Conservation (phyloP, 2,888 invertebrate species). For the Luperina nickerlii region DNA sequence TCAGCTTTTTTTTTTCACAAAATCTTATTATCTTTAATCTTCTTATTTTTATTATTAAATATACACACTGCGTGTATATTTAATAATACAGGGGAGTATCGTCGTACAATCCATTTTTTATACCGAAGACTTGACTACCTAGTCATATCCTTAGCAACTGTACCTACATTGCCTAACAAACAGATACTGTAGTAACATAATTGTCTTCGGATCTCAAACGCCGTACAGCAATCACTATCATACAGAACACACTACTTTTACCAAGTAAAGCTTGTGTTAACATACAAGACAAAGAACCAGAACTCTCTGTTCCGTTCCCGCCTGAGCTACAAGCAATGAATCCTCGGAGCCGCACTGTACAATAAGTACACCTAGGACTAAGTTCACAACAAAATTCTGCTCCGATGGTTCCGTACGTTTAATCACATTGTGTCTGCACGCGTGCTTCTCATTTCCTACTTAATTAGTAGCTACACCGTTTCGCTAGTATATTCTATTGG, state of each 20-base stretch:
- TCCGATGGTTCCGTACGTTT: slow-evolving; percentile 45
- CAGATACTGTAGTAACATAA: not conserved
- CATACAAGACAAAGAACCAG: slow-evolving; percentile 25
- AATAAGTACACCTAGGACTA: slow-evolving; percentile 22
- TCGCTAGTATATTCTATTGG: slow-evolving; percentile 21
- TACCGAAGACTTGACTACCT: no score
- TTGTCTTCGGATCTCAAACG: not conserved
- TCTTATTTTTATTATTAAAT: no score
- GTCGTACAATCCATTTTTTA: no score
- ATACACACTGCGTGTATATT: not conserved
- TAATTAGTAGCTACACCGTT: slow-evolving; percentile 48
- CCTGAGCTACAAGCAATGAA: slow-evolving; percentile 18
- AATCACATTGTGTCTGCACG: slow-evolving; percentile 57
- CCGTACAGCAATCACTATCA: not conserved
- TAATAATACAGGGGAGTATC: no score
- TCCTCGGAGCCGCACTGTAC: slow-evolving; percentile 9
- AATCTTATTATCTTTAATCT: no score
- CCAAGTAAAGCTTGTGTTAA: slow-evolving; percentile 3
- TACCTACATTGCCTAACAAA: not conserved
- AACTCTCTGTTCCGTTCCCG: not conserved
- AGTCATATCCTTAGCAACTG: no score
- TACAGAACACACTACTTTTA: not conserved
- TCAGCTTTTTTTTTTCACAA: not conserved
- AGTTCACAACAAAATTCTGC: slow-evolving; percentile 53
- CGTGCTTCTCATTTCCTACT: slow-evolving; percentile 55